These are phyloP conservation scores for Odontothrips loti DNA, from an alignment of 2,888 invertebrate genomes.

Conservation along the genomic window DNA sequence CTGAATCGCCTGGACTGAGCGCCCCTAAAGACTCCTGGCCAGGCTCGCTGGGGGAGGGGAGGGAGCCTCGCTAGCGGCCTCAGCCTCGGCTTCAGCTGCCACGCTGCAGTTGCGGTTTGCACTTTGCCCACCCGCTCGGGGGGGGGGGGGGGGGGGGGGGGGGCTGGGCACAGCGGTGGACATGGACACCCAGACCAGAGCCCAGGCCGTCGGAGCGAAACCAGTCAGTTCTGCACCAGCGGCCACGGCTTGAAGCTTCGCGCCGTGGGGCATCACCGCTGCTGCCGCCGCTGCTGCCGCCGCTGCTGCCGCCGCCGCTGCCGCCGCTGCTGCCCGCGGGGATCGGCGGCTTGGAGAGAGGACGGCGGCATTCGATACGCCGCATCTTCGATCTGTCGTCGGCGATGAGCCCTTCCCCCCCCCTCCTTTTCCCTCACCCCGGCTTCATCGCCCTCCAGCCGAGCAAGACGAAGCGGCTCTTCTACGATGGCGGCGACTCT, in stretches of 20 bases:
- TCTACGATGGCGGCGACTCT: too few relatives aligned
- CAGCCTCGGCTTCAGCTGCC: too few relatives aligned
- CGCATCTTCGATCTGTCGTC: not conserved
- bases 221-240: not conserved
- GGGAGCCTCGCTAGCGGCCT: too few relatives aligned
- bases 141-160: not conserved
- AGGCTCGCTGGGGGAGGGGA: too few relatives aligned
- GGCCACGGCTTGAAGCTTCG: not conserved
- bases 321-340: not conserved
- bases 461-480: not conserved
- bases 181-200: too few relatives aligned
- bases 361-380: not conserved
- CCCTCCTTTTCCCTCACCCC: not conserved
- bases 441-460: not conserved
- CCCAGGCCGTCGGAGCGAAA: not conserved
- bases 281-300: not conserved
- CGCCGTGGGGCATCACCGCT: not conserved
- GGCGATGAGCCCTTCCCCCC: not conserved
- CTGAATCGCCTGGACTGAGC: too few relatives aligned
- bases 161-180: not conserved
- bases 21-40: too few relatives aligned
- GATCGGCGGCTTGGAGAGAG: not conserved
- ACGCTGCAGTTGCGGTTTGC: not conserved
- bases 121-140: not conserved
- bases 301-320: too few relatives aligned